Base-by-base conservation (phyloP, 1,140 invertebrate genomes). In the Drosophila nikananu region DNA sequence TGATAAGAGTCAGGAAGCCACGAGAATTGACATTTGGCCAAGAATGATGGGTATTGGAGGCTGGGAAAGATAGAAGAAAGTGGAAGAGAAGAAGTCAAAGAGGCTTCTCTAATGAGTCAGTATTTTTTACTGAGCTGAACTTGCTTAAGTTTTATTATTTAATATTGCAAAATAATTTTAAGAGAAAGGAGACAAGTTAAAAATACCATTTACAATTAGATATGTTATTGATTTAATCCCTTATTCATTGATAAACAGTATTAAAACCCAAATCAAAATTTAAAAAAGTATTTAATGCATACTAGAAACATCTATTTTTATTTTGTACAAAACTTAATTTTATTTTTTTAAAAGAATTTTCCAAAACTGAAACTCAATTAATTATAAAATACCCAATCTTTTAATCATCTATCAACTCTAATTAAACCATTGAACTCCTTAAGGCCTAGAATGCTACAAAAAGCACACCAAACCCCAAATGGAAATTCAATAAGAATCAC, bases 401-500 rank as follows among this genome's bases (percentile, higher is more conserved):
- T 55, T 32, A 27, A 60, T 25, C 21, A 81, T 74, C 64, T 65
- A 70, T 86, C 64, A 78, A 59, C 44, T 58, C 66, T 57, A 78
- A 89, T 89, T 83, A 84, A 87, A 75, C 72, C 66, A 59, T 83
- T 83, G 58, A 87, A 68, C 80, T 81, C 49, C 23, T 17, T 9
- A 23, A 23, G 58, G 54, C 51, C 54, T 46, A 41, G 42, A 57
- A 61, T 55, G 10, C 17, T 8, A 42, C 27, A 49, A 49, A 41
- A 61, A 59, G 52, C 62, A 35, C 49, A 62, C 65, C 65, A 70
- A 75, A 60, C 25, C 61, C 77, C 73, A 39, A 74, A 64, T 79
- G 65, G 25, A 77, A 86, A 83, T 87, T 87, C 70, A 83, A 87
- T 83, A 83, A 86, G 68, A 87, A 83, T 83, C 71, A 83, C 66